Base-by-base conservation (phyloP, 1,140 invertebrate species). In the Eumaeus atala region DNA sequence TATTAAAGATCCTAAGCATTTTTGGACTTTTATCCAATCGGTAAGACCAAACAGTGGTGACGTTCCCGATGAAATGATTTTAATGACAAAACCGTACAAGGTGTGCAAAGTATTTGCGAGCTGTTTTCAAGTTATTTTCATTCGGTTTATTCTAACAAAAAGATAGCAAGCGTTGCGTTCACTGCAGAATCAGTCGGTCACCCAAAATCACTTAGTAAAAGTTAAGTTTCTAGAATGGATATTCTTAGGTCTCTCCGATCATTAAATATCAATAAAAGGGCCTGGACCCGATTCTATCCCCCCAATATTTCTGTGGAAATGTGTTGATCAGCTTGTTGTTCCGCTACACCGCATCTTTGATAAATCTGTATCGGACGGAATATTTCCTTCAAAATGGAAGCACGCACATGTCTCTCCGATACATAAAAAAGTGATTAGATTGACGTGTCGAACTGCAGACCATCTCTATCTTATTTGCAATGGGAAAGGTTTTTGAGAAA, bases 21-120 rank as follows among this genome's bases (percentile, higher is more conserved):
- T 56, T n/a, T 56, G 54, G 54, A 11, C 35, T 9, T 56, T 50
- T 51, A 34, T 56, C 11, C 50, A 51, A 42, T 50, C 48, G 12
- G 14, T 44, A 10, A 49, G 28, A 33, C 48, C 11, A n/a, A 51
- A 51, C 33, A 56, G 48, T 36, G 33, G 28, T 28, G 16, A 36
- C 17, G 47, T 56, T 44, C 48, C 48, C 6, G 55, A 56, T 11
- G 37, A 56, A 56, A 51, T 56, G 38, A 6, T 14, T 16, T 47
- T 12, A 4, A 18, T 16, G 8, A 47, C 8, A 47, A 18, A 47
- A 9, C 17, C 9, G 42, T n/a, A 14, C 14, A 47, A 47, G 42
- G 42, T 4, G 14, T 9, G 11, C 42, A 47, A 18, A 47, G 17
- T 47, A 17, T 47, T 0, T 7, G 9, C 8, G 5, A 47, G 9